Percentiles rank a stretch among this genome's conserved stretches.
These are phyloP conservation scores for Phrixothrix hirtus DNA, from an alignment of 2,888 invertebrate genomes.

Conservation along the genomic window DNA sequence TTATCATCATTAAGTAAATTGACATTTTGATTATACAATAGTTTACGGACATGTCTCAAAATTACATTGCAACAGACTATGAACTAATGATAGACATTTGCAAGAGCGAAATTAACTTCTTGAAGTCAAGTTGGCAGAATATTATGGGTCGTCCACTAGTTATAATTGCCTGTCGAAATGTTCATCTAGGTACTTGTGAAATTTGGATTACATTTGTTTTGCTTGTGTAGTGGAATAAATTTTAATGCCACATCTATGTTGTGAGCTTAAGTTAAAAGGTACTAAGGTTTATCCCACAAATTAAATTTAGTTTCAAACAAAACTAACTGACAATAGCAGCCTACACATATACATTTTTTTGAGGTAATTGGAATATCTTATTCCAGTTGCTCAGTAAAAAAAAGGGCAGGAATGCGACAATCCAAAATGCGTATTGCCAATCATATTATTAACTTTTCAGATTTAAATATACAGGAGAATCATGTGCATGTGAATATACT, in stretches of 20 bases:
- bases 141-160: slow-evolving; percentile 95
- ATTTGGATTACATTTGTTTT: slow-evolving; percentile 11
- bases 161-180: slow-evolving; percentile 84
- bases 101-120: slow-evolving; percentile 95
- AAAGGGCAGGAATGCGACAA: too few species aligned
- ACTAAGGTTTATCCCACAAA: slow-evolving; percentile 10
- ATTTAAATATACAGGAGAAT: too few species aligned
- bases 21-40: slow-evolving; percentile 55
- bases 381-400: too few species aligned
- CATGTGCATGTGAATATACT: too few species aligned
- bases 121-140: slow-evolving; percentile 98
- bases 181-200: slow-evolving; percentile 77
- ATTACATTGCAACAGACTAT: slow-evolving; percentile 98
- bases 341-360: too few species aligned
- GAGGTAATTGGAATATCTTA: too few species aligned
- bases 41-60: slow-evolving; percentile 97
- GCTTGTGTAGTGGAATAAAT: slow-evolving; percentile 11
- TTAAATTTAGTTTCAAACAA: slow-evolving; percentile 4
- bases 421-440: too few species aligned
- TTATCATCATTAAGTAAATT: slow-evolving; percentile 11
- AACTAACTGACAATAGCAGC: too few species aligned
- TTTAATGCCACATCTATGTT: slow-evolving; percentile 1
- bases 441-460: too few species aligned
- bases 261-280: too few species aligned
- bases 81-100: slow-evolving; percentile 97